These are phyloP conservation scores for Masnerella sp. DNA, from an alignment of 2,888 invertebrate genomes.

Conservation along the genomic window DNA sequence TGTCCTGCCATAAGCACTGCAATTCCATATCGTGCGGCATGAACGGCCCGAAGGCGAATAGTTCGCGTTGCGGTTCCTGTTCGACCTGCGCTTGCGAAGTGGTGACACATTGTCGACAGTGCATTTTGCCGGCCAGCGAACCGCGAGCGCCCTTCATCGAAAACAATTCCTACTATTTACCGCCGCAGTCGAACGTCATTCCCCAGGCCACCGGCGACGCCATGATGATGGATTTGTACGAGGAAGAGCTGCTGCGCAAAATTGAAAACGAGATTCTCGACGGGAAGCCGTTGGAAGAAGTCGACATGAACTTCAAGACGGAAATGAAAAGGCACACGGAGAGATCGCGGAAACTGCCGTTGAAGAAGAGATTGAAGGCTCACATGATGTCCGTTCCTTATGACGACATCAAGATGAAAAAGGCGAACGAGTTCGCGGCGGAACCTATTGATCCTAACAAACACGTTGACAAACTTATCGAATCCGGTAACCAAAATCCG, in stretches of 20 bases:
- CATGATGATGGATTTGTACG: constrained; percentile 61
- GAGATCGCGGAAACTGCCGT: constrained; percentile 69
- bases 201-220: constrained; percentile 65
- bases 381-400: constrained; percentile 66
- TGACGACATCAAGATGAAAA: too few relatives aligned
- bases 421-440: constrained; percentile 59
- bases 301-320: constrained; percentile 61
- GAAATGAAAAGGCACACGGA: constrained; percentile 64
- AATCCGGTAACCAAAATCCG: neutral
- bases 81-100: constrained; percentile 69
- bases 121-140: constrained; percentile 66
- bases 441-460: neutral
- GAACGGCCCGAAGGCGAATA: constrained; percentile 55
- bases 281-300: constrained; percentile 61
- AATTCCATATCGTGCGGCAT: constrained; percentile 67
- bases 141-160: constrained; percentile 64
- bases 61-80: constrained; percentile 18
- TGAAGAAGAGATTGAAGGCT: constrained; percentile 73
- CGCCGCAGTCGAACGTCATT: constrained; percentile 64
- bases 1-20: constrained; percentile 70
- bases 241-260: constrained; percentile 66
- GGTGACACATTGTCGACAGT: constrained; percentile 69
- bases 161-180: constrained; percentile 68
- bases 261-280: constrained; percentile 60
- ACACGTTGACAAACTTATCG: neutral